These are phyloP conservation scores for Enteromius fasciolatus DNA, from an alignment of 2,797 vertebrate genomes.

Conservation along the genomic window DNA sequence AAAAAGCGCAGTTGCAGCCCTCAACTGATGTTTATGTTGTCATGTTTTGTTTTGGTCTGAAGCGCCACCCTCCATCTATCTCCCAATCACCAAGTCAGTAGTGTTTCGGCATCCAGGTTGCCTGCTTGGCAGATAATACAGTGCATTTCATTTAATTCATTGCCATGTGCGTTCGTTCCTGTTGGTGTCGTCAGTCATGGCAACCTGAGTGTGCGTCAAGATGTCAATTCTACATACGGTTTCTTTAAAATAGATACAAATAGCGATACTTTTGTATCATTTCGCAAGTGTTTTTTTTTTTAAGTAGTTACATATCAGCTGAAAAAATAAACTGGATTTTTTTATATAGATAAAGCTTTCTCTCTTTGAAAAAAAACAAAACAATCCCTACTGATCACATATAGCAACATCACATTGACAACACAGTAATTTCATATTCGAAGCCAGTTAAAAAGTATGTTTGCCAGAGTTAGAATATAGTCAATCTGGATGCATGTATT, in stretches of 20 bases:
- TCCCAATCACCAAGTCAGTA: no score
- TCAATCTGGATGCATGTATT: constrained; percentile 58
- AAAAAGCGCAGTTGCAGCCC: no score
- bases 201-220: no score
- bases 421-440: constrained; percentile 62
- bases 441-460: constrained; percentile 31
- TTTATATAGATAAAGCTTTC: neutral
- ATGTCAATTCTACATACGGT: no score
- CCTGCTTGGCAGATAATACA: no score
- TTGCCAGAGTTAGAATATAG: constrained; percentile 42
- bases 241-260: neutral
- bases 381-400: constrained; percentile 59
- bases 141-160: no score
- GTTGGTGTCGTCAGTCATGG: no score
- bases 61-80: no score
- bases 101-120: no score
- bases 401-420: constrained; percentile 38
- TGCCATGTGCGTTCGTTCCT: no score
- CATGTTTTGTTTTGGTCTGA: no score
- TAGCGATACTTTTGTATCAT: neutral
- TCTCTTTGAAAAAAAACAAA: neutral
- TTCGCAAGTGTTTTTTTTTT: neutral
- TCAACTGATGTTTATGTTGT: no score
- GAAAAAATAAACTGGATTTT: constrained; percentile 78
- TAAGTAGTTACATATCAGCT: constrained; percentile 66